A percentile compares a stretch with the other conserved stretches of the same genome.
Conservation (phyloP, 2,113 vertebrate genomes). For the Nothocercus julius region DNA sequence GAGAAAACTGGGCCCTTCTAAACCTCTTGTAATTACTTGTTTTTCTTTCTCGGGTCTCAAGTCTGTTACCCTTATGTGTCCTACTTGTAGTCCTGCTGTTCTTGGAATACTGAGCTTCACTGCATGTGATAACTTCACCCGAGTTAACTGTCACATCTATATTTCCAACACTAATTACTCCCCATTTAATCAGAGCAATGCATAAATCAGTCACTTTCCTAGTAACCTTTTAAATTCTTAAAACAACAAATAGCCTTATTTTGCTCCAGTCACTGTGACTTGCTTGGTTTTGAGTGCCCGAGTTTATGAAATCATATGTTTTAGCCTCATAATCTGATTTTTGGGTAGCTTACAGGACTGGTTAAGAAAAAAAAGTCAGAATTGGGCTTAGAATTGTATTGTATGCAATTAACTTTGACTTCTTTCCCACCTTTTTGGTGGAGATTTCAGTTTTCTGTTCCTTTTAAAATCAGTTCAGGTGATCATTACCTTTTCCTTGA, state of each 20-base stretch:
- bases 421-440: neutral
- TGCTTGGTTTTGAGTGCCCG: neutral
- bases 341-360: neutral
- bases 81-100: neutral
- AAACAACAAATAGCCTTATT: neutral
- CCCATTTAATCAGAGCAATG: neutral
- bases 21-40: neutral
- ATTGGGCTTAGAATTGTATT: neutral
- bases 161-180: neutral
- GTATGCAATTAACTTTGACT: neutral
- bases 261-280: neutral
- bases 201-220: neutral
- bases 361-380: neutral
- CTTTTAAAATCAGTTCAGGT: neutral
- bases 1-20: neutral
- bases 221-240: neutral
- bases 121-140: neutral
- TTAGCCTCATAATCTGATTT: neutral
- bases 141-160: neutral
- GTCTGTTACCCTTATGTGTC: neutral
- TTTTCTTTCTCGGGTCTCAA: neutral
- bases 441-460: neutral
- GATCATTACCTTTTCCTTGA: neutral
- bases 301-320: neutral
- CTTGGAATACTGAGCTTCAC: neutral